These are phyloP conservation scores for Aphelinus certus DNA, from an alignment of 1,140 invertebrate genomes.

Conservation along the genomic window DNA sequence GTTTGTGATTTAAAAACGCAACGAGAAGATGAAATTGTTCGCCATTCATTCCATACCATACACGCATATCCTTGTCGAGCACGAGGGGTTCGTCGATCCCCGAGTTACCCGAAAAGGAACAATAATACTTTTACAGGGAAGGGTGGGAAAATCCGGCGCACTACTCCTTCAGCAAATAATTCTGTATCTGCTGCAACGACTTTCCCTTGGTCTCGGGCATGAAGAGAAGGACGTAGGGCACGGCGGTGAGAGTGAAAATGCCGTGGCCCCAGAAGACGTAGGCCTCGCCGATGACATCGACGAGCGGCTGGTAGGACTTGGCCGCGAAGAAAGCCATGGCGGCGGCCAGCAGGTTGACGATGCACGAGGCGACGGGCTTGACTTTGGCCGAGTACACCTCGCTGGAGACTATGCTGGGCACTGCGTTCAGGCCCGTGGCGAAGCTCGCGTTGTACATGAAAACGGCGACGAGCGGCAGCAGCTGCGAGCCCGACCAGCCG, in stretches of 20 bases:
- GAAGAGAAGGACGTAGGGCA: constrained; percentile 72
- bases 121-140: too few relatives aligned
- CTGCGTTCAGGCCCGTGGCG: constrained; percentile 75
- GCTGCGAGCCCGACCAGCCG: neutral
- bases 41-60: too few relatives aligned
- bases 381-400: constrained; percentile 80
- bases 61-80: too few relatives aligned
- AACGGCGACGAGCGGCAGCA: constrained; percentile 34
- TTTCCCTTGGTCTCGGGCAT: constrained; percentile 87
- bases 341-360: constrained; percentile 77
- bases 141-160: too few relatives aligned
- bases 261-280: constrained; percentile 81
- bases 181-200: constrained; percentile 65
- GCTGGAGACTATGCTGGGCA: constrained; percentile 77
- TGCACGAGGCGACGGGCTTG: constrained; percentile 74
- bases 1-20: neutral
- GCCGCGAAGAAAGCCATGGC: constrained; percentile 78
- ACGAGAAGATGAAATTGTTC: neutral
- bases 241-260: constrained; percentile 70
- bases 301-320: constrained; percentile 76
- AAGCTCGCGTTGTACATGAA: constrained; percentile 53
- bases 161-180: constrained; percentile 21
- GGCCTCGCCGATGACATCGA: constrained; percentile 71
- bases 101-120: too few relatives aligned
- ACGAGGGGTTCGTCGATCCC: too few relatives aligned